phyloP scores from a whole-genome alignment of 2,888 invertebrate species.

The Tipula lateralis region DNA sequence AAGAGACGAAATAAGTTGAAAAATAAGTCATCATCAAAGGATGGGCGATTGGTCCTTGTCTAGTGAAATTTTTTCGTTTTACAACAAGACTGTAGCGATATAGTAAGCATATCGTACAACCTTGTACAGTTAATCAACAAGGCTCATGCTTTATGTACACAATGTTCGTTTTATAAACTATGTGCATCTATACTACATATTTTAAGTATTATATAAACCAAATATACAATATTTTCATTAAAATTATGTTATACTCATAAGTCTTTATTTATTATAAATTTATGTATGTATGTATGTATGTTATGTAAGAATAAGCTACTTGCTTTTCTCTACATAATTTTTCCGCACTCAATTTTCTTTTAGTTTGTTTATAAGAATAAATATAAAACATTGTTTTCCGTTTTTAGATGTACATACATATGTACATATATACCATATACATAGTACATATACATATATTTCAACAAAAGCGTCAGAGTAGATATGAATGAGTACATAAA shows the following conservation, averaged over 20 bases:
- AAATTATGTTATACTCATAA: neutral
- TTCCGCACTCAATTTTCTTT: neutral
- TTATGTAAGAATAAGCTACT: neutral
- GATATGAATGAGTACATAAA: neutral
- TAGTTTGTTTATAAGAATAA: conserved; percentile 11
- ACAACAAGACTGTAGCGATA: too few relatives aligned
- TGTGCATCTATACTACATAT: neutral
- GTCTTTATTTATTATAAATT: neutral
- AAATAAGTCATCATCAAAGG: too few relatives aligned
- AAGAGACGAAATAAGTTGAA: too few relatives aligned
- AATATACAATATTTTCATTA: neutral
- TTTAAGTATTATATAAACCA: neutral
- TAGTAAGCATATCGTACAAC: too few relatives aligned
- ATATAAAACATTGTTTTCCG: neutral
- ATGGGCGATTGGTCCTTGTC: too few relatives aligned
- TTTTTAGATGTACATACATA: neutral
- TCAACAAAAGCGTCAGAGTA: neutral
- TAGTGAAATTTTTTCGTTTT: too few relatives aligned
- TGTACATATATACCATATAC: neutral
- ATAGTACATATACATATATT: neutral
- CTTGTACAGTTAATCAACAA: too few relatives aligned
- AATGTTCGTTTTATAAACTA: too few relatives aligned
- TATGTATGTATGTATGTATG: neutral
- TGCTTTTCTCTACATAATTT: neutral
- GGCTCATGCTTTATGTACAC: too few relatives aligned